Evolutionary conservation across 2,888 invertebrate genomes (phyloP).

Genomic region (Dysmachus trigonus): DNA sequence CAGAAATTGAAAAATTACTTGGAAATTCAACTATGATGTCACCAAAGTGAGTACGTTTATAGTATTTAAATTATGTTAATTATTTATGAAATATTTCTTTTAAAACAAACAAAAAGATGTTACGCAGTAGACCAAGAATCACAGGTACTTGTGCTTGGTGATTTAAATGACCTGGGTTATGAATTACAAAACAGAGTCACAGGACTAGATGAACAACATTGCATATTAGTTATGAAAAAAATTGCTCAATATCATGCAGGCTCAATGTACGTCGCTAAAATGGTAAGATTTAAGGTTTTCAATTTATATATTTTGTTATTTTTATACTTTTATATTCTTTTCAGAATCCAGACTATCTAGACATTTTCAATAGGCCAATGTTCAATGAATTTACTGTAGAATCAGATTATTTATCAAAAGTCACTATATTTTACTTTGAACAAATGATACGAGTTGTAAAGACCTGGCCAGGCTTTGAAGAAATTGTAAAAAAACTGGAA

Average conservation of each 20-base stretch:
- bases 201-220: constrained; percentile 68
- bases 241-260: constrained; percentile 68
- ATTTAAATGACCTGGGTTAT: constrained; percentile 64
- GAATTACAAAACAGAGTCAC: constrained; percentile 66
- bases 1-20: constrained; percentile 63
- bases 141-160: constrained; percentile 48
- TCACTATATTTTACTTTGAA: not conserved
- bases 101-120: constrained; percentile 1
- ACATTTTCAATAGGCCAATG: not conserved
- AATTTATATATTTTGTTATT: not conserved
- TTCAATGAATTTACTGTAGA: not conserved
- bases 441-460: not conserved
- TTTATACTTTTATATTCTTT: not conserved
- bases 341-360: not conserved
- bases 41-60: constrained; percentile 56
- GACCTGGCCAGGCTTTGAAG: not conserved
- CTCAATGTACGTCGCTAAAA: constrained; percentile 66
- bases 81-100: not conserved
- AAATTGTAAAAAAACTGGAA: not conserved
- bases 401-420: not conserved
- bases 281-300: constrained; percentile 57
- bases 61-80: not conserved
- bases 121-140: constrained; percentile 9
- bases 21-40: constrained; percentile 57
- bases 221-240: constrained; percentile 65